A percentile compares a stretch with the other conserved stretches of the same genome.
These are phyloP conservation scores for Oncorhynchus kisutch DNA, from an alignment of 2,113 vertebrate species.

Conservation along the genomic window DNA sequence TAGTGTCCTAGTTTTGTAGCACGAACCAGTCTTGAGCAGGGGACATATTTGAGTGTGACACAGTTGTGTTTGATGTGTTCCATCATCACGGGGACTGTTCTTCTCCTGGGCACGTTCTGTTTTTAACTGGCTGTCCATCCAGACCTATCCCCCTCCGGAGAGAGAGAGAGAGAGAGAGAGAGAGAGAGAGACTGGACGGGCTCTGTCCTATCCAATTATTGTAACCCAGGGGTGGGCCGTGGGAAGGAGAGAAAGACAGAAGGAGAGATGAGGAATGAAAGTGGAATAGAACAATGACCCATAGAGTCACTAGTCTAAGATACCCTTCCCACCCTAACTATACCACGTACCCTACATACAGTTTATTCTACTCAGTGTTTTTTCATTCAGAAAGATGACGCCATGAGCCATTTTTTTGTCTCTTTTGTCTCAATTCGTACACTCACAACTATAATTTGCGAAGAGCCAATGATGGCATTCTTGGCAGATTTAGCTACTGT, in stretches of 20 bases:
- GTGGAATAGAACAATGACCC: conserved; percentile 57
- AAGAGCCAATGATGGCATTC: no score
- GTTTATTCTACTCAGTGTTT: no score
- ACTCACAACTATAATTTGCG: no score
- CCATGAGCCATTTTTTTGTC: no score
- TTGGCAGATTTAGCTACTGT: no score
- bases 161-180: conserved; percentile 1
- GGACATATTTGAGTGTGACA: not conserved
- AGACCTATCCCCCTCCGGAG: not conserved
- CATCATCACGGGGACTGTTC: not conserved
- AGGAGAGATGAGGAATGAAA: conserved; percentile 25
- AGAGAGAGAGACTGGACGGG: conserved; percentile 27
- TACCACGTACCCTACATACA: no score
- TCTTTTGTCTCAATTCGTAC: no score
- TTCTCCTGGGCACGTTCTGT: conserved; percentile 47
- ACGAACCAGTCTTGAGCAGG: not conserved
- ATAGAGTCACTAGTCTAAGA: conserved; percentile 12
- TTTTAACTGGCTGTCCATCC: conserved; percentile 49
- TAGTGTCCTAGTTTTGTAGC: no score
- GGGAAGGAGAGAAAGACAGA: conserved; percentile 8
- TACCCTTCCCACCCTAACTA: conserved; percentile 8
- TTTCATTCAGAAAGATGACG: no score
- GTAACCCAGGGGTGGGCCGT: conserved; percentile 45
- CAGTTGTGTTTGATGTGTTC: not conserved
- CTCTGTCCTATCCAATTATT: conserved; percentile 62